Percentiles rank a stretch among this genome's conserved stretches.
phyloP scores from a whole-genome alignment of 2,113 vertebrate species.

The Calidris pugnax region DNA sequence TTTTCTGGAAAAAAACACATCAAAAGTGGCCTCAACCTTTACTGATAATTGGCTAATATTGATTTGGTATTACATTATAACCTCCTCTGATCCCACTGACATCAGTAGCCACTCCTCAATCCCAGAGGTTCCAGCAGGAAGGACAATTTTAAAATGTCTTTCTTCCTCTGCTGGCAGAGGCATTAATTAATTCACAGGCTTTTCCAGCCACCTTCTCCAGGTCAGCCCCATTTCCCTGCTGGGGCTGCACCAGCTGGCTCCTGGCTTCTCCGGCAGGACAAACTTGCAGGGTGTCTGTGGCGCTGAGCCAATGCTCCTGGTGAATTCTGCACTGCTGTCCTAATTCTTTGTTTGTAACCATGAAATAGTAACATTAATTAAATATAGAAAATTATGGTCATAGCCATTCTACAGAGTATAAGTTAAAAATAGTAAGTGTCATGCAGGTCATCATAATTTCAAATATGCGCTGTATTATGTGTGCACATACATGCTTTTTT shows the following conservation, averaged over 20 bases:
- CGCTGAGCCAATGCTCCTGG: neutral
- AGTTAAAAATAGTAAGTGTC: neutral
- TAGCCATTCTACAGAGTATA: neutral
- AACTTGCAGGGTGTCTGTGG: neutral
- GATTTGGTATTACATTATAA: conserved; percentile 51
- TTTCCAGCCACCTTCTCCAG: conserved; percentile 29
- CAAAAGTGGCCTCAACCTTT: conserved; percentile 39
- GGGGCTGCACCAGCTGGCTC: conserved; percentile 34
- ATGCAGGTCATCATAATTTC: neutral
- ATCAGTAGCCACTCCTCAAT: conserved; percentile 5
- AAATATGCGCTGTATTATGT: neutral
- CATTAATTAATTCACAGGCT: conserved; percentile 44
- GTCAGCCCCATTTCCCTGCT: conserved; percentile 22
- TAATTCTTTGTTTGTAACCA: neutral
- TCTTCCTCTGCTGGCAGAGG: conserved; percentile 16
- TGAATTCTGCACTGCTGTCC: neutral
- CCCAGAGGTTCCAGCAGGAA: conserved; percentile 31
- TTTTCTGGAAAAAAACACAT: conserved; percentile 17
- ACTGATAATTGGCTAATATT: conserved; percentile 61
- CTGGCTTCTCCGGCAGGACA: neutral
- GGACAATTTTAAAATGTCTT: conserved; percentile 12
- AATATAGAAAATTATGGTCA: neutral
- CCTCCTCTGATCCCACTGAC: conserved; percentile 42
- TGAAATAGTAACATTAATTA: neutral
- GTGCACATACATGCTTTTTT: neutral